Conservation (phyloP, 2,113 vertebrate species). For the Syngnathus floridae region DNA sequence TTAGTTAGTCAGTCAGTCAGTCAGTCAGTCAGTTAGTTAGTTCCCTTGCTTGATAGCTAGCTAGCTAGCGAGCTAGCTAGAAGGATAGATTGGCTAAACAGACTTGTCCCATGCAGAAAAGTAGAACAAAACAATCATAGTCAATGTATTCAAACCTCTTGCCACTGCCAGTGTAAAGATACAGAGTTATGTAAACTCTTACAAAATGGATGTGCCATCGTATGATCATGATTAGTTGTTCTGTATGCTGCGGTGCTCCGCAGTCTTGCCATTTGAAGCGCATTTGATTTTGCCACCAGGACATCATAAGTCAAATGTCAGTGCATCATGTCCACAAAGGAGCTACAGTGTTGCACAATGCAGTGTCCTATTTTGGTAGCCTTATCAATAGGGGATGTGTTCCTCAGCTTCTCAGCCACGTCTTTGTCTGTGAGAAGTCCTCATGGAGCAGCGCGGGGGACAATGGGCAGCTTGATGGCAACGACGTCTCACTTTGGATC, state of each 20-base stretch:
- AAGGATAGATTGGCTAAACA: too few relatives aligned
- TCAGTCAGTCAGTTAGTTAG: too few relatives aligned
- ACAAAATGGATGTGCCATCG: neutral
- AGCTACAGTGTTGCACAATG: constrained; percentile 51
- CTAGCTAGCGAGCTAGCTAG: too few relatives aligned
- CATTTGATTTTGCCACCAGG: constrained; percentile 22
- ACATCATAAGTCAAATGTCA: constrained; percentile 14
- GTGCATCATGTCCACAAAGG: constrained; percentile 38
- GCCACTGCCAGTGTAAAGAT: neutral
- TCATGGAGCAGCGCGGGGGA: constrained; percentile 41
- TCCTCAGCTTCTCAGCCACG: constrained; percentile 43
- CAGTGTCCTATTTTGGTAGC: constrained; percentile 43
- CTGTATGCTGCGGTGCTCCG: neutral
- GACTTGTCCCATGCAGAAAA: too few relatives aligned
- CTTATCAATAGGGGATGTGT: constrained; percentile 62
- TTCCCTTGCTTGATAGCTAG: too few relatives aligned
- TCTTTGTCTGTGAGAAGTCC: constrained; percentile 41
- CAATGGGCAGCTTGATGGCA: constrained; percentile 61
- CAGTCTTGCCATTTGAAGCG: constrained; percentile 4
- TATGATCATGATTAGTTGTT: neutral
- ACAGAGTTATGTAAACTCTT: neutral
- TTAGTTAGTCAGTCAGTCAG: too few relatives aligned
- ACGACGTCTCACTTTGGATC: constrained; percentile 49
- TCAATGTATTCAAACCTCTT: neutral
- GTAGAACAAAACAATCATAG: neutral